Evolutionary conservation across 2,888 invertebrate species (phyloP), one percentile per base, ranked within the genome.

Genomic region (Cerceris rybyensis): DNA sequence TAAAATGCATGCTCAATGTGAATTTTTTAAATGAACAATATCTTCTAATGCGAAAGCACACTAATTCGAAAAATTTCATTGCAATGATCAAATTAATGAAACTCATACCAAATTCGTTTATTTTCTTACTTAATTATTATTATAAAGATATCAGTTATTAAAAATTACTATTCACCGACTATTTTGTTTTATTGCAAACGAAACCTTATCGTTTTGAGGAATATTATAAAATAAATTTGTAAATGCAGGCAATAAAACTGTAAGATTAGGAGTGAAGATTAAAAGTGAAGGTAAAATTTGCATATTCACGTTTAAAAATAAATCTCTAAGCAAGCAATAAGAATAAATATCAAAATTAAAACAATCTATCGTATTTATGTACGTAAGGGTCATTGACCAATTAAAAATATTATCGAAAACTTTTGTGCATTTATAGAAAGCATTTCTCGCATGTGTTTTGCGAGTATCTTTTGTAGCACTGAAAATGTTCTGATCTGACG

Each of bases 401-500:
- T 57, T 16, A 6, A 28, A 57, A 28, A 4, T n/a, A 8, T 6
- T 52, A 13, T 50, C 41, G 17, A 46, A 49, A 39, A 14, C 8
- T 11, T 7, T 57, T 42, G 9, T 7, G 8, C 16, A 46, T 39
- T 8, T 43, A 42, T 41, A 39, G 43, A 60, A 17, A 58, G 28
- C 8, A 57, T 59, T 7, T 28, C 13, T 7, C 39, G 54, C 50
- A 46, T 72, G 49, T 17, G 42, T 54, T 57, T 70, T 46, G 50
- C 50, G 61, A 59, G 54, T 75, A 75, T 68, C 75, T 57, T 60
- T 70, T 65, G 13, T 57, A 68, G 52, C 52, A 65, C 59, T 64
- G 67, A 63, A 50, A 42, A 17, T 57, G 39, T 54, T 72, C 49
- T 50, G 52, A 63, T 11, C 16, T 16, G 46, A 54, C 13, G 57